phyloP scores from a whole-genome alignment of 2,888 invertebrate species.

The Asteroscopus sphinx region DNA sequence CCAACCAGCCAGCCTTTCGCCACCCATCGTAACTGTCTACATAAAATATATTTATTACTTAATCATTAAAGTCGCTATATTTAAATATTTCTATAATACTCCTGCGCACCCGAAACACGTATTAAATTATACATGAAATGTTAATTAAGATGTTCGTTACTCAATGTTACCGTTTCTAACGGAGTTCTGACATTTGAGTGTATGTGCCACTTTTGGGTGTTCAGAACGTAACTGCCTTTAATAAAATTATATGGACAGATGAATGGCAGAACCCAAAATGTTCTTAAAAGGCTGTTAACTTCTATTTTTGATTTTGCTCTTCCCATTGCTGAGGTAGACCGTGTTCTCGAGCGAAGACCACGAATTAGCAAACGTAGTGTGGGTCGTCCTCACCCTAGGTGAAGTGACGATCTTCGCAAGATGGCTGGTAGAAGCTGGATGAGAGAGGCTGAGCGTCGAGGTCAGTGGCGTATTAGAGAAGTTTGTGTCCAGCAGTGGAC shows the following conservation, averaged over 20 bases:
- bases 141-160: constrained; percentile 41
- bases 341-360: too few relatives aligned
- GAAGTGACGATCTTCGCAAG: too few relatives aligned
- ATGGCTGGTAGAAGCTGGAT: too few relatives aligned
- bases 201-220: constrained; percentile 39
- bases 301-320: not conserved
- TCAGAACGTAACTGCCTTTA: constrained; percentile 16
- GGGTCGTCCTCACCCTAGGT: too few relatives aligned
- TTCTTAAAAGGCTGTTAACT: not conserved
- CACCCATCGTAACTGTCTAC: not conserved
- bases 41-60: not conserved
- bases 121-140: constrained; percentile 35
- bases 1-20: not conserved
- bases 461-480: too few relatives aligned
- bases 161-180: constrained; percentile 56
- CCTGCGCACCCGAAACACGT: constrained; percentile 15
- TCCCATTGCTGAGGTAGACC: too few relatives aligned
- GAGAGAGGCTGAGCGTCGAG: too few relatives aligned
- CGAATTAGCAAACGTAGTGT: too few relatives aligned
- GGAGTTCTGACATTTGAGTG: constrained; percentile 43
- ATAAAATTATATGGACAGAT: constrained; percentile 7
- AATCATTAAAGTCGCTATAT: not conserved
- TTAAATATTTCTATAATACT: constrained; percentile 9
- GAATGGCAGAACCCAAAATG: not conserved
- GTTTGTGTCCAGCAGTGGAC: too few relatives aligned